phyloP scores from a whole-genome alignment of 2,113 vertebrate species.

The Pan troglodytes region NHGRI_mPanTro3-v2.1_pri NC_072408.2:120064501-120065000 shows the following conservation, averaged over 20 bases:
- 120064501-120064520: background rate
- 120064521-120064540: accelerated
- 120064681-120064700: background rate
- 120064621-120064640: background rate
- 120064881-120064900: constrained; percentile 64
- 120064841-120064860: constrained; percentile 74
- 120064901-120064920: constrained; percentile 81
- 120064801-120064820: constrained; percentile 60
- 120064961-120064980: constrained; percentile 69
- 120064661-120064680: background rate
- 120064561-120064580: background rate
- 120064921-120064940: constrained; percentile 74
- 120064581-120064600: accelerated
- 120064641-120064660: background rate
- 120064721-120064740: background rate
- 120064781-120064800: constrained; percentile 79
- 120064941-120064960: constrained; percentile 59
- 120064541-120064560: background rate
- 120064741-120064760: constrained; percentile 64
- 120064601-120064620: accelerated
- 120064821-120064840: constrained; percentile 63
- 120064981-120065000: constrained; percentile 69
- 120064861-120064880: constrained; percentile 63
- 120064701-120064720: background rate
- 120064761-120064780: constrained; percentile 76